These are phyloP conservation scores for Hypomecis atomaria DNA, from an alignment of 2,888 invertebrate genomes.

Conservation along the genomic window DNA sequence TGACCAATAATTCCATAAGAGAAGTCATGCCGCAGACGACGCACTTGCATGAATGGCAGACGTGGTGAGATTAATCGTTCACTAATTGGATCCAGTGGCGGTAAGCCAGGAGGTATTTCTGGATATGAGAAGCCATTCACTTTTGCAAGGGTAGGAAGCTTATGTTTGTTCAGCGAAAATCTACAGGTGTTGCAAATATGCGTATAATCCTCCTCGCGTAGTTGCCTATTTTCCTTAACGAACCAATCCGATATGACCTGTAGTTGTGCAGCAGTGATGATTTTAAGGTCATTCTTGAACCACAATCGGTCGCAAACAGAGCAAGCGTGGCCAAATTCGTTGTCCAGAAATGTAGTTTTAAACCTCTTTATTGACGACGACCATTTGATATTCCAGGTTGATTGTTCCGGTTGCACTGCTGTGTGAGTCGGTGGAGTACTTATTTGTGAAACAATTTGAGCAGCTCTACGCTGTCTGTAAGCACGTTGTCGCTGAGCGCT, in stretches of 20 bases:
- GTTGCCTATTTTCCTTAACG: slow-evolving; percentile 44
- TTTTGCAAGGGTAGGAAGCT: slow-evolving; percentile 48
- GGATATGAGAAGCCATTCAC: slow-evolving; percentile 59
- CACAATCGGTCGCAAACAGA: slow-evolving; percentile 59
- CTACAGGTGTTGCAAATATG: slow-evolving; percentile 50
- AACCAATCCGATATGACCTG: slow-evolving; percentile 51
- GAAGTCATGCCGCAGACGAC: slow-evolving; percentile 53
- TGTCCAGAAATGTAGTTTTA: slow-evolving; percentile 50
- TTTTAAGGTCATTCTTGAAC: slow-evolving; percentile 58
- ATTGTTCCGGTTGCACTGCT: slow-evolving; percentile 38
- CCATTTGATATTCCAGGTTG: slow-evolving; percentile 53
- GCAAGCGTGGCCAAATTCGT: slow-evolving; percentile 56
- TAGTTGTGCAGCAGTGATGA: slow-evolving; percentile 53
- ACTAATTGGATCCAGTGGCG: slow-evolving; percentile 53
- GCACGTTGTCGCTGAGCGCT: slow-evolving; percentile 37
- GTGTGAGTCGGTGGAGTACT: background rate
- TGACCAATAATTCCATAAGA: slow-evolving; percentile 59
- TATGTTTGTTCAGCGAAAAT: slow-evolving; percentile 46
- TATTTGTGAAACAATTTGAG: slow-evolving; percentile 8
- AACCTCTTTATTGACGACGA: slow-evolving; percentile 49
- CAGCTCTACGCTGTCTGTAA: slow-evolving; percentile 38
- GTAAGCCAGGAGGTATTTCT: slow-evolving; percentile 48
- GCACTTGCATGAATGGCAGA: slow-evolving; percentile 59
- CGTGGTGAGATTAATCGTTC: slow-evolving; percentile 57
- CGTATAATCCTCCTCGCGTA: slow-evolving; percentile 45